These are phyloP conservation scores for Melinaea menophilus DNA, from an alignment of 2,888 invertebrate species.

Conservation along the genomic window DNA sequence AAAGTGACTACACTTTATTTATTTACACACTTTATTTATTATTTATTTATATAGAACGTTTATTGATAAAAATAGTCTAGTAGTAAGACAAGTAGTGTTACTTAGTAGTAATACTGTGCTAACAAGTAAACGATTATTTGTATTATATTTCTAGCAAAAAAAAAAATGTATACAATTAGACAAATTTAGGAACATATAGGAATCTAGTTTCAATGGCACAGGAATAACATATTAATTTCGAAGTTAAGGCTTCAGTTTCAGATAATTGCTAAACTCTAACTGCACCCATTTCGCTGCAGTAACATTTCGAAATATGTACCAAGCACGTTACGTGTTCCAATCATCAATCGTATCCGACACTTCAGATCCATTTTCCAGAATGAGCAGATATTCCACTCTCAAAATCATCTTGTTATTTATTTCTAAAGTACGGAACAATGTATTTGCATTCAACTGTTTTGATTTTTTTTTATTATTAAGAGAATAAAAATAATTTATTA, in stretches of 20 bases:
- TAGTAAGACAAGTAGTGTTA: too few species aligned
- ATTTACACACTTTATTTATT: too few species aligned
- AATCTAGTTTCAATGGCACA: neutral
- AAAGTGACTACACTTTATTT: too few species aligned
- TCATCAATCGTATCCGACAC: conserved; percentile 26
- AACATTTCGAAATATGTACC: conserved; percentile 9
- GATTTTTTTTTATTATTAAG: too few species aligned
- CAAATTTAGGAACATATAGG: neutral
- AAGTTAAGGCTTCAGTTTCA: neutral
- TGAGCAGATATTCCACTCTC: conserved; percentile 2
- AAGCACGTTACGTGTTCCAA: conserved; percentile 19
- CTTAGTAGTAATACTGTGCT: too few species aligned
- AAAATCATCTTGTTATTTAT: neutral
- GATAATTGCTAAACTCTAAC: neutral
- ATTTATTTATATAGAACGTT: too few species aligned
- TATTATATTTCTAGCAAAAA: too few species aligned
- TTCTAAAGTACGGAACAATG: neutral
- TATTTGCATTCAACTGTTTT: too few species aligned
- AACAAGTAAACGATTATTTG: too few species aligned
- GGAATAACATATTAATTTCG: neutral
- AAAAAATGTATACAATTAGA: neutral
- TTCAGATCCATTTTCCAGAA: conserved; percentile 9
- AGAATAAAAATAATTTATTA: too few species aligned
- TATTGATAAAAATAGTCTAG: too few species aligned
- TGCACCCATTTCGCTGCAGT: conserved; percentile 4